phyloP scores from a whole-genome alignment of 2,113 vertebrate genomes.

The Pycnonotus jocosus region DNA sequence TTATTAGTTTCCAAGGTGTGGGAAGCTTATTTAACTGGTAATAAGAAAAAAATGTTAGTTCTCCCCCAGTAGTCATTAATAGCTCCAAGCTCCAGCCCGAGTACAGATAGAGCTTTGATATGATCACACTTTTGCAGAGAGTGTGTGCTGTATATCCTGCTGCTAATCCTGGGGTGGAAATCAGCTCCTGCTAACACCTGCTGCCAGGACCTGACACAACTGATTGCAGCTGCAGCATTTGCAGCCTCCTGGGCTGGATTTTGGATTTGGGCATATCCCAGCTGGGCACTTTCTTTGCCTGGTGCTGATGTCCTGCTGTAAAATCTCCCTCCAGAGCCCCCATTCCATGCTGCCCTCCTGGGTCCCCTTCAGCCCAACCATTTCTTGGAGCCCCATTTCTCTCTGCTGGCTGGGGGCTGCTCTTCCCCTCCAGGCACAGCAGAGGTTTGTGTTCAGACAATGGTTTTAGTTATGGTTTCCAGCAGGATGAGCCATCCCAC shows the following conservation, averaged over 20 bases:
- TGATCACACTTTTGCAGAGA: background rate
- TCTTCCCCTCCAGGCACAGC: background rate
- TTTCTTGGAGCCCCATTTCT: background rate
- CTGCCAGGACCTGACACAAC: background rate
- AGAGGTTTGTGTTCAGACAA: background rate
- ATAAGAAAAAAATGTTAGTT: background rate
- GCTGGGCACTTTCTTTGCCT: background rate
- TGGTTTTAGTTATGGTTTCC: background rate
- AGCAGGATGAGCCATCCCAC: background rate
- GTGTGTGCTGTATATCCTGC: background rate
- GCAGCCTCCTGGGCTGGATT: background rate
- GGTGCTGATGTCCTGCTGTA: background rate
- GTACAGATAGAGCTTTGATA: slow-evolving; percentile 29
- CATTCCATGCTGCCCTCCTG: background rate
- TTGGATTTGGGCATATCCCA: background rate
- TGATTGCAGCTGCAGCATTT: background rate
- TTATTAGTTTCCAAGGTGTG: background rate
- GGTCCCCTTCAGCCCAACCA: background rate
- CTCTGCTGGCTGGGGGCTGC: background rate
- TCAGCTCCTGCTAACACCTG: background rate
- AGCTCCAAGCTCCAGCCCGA: background rate
- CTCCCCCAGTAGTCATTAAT: background rate
- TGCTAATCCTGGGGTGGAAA: slow-evolving; percentile 31
- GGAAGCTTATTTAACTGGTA: background rate
- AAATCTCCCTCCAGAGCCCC: background rate